These are phyloP conservation scores for Salvelinus fontinalis DNA, from an alignment of 2,113 vertebrate species.

Conservation along the genomic window DNA sequence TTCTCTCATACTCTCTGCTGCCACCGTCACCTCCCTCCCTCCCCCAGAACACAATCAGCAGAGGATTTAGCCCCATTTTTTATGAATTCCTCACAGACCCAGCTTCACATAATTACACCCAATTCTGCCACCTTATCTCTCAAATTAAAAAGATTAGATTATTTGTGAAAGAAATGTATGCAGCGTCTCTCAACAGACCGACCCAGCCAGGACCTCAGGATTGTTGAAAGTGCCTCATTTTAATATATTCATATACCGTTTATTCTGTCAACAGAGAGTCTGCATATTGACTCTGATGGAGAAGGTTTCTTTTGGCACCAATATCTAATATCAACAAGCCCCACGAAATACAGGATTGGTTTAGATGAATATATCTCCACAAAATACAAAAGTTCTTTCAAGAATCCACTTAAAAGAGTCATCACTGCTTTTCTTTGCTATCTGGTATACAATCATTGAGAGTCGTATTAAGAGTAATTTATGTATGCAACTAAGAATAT, in stretches of 20 bases:
- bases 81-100: conserved; percentile 72
- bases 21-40: conserved; percentile 61
- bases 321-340: background rate
- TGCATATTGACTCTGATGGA: background rate
- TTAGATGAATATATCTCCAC: background rate
- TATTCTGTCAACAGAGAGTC: background rate
- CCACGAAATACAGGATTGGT: no score
- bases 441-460: background rate
- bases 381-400: no score
- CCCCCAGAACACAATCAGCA: conserved; percentile 83
- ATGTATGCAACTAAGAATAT: background rate
- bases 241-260: background rate
- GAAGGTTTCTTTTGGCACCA: no score
- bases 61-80: conserved; percentile 77
- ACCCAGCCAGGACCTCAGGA: conserved; percentile 9
- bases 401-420: background rate
- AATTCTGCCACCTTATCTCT: conserved; percentile 73
- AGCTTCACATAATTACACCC: conserved; percentile 77
- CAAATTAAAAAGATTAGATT: conserved; percentile 80
- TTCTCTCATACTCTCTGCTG: conserved; percentile 61
- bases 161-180: conserved; percentile 76
- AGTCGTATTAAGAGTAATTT: background rate
- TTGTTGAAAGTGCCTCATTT: conserved; percentile 1
- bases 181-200: conserved; percentile 59
- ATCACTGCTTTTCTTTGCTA: background rate